Base-by-base conservation (phyloP, 2,797 vertebrate genomes). In the Oreonectes daqikongensis region DNA sequence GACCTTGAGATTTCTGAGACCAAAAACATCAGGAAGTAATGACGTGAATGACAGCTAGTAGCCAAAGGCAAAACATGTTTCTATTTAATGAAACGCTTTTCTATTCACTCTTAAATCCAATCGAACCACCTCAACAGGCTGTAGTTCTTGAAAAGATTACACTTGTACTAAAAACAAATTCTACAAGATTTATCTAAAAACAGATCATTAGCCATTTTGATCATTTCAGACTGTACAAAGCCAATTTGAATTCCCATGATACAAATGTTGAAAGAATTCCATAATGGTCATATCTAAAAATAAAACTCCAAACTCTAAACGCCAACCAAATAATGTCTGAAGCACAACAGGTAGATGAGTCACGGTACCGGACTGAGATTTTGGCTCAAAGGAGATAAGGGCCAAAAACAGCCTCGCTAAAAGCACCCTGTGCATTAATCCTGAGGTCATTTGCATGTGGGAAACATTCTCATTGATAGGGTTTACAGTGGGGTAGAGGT, bases 1-100 rank as follows among this genome's bases (percentile, higher is more conserved):
- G 77, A 83, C 82, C 84, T 83, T 85, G 75, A 82, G 72, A 81
- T 73, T 76, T 72, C 79, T 68, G 18, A 65, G 18, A 53, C 69
- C 61, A 46, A 75, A 48, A 57, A 28, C 53, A 72, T 50, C 35
- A 55, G 72, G 59, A n/a, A 11, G 32, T 55, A 61, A 69, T 18
- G 63, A 57, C 22, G 66, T 81, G 69, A 84, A 44, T 81, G 77
- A 69, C 80, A 69, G 68, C 42, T 50, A 46, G 57, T 53, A 61
- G 78, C 81, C 72, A 38, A 52, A 66, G 78, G 81, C 78, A 15
- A 66, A 78, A 68, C 67, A 72, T 10, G 70, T 66, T 61, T 72
- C 59, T 53, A 35, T 75, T 69, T 83, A 80, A 80, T 82, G 78
- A 82, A 82, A 72, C 69, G 22, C 64, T 73, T 46, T 71, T 64